Percentiles rank a stretch among this genome's conserved stretches.
Evolutionary conservation across 2,797 vertebrate species (phyloP).

Genomic region (Pristis pectinata): DNA sequence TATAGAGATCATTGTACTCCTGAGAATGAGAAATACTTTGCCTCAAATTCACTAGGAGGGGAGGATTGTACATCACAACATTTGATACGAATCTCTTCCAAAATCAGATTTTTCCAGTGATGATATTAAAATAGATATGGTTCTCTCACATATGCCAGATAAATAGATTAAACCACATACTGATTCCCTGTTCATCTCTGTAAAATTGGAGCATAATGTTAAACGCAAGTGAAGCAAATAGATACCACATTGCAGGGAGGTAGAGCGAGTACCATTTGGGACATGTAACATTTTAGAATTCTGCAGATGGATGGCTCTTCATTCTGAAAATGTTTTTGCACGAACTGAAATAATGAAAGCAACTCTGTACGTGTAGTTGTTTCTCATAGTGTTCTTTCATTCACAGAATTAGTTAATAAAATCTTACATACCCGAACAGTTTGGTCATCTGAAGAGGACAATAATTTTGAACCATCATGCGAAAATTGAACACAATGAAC

Average conservation of each 20-base stretch:
- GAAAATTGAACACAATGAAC: conserved; percentile 86
- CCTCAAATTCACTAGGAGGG: background rate
- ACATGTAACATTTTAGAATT: background rate
- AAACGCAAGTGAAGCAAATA: background rate
- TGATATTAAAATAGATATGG: background rate
- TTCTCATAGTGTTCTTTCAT: background rate
- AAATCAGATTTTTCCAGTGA: background rate
- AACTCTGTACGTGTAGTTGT: background rate
- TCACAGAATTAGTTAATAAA: background rate
- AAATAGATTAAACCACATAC: background rate
- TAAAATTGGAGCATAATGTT: background rate
- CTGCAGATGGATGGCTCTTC: background rate
- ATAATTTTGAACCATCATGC: conserved; percentile 76
- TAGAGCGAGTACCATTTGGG: background rate
- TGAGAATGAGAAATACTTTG: background rate
- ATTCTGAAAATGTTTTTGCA: background rate
- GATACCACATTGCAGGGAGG: background rate
- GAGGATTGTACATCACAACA: background rate
- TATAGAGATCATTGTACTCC: too few species aligned
- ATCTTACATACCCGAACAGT: conserved; percentile 74
- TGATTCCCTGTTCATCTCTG: background rate
- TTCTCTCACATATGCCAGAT: background rate
- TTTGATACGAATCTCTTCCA: background rate
- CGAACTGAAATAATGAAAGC: background rate
- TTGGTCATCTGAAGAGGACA: conserved; percentile 90